Base-by-base conservation (phyloP, 2,888 invertebrate genomes). In the Aphidius colemani region DNA sequence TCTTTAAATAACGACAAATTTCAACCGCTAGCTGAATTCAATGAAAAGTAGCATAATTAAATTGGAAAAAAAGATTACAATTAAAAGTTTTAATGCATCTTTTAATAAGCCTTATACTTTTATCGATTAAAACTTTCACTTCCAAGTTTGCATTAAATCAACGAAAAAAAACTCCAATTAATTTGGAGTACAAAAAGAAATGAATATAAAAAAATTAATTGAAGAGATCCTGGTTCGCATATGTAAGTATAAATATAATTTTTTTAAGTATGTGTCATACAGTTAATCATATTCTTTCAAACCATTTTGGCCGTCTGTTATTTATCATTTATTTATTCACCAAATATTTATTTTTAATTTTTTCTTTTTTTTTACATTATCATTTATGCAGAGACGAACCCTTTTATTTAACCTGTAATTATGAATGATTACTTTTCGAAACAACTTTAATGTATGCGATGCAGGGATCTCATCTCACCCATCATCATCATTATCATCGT, bases 241-340 rank as follows among this genome's bases (percentile, higher is more conserved):
- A 30, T 30, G 62, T 67, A 64, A 68, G 67, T 30, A 30, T 2
- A 30, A 30, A 30, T 30, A 30, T 30, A 30, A 30, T 30, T 5
- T 30, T 30, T 5, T 3, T 30, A 30, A 30, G 30, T 30, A 30
- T 30, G 4, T 30, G 30, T 69, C 67, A 68, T 70, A 57, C 46
- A 66, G 65, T 64, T 69, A 69, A 69, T 70, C 70, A 68, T 60
- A 48, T 57, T 2, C 13, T 18, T 18, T 49, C 53, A 56, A 56
- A 13, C 46, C 43, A 53, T 56, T 41, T 13, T 49, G 13, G 13
- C 49, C 8, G 10, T 39, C 30, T n/a, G 9, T 40, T 30, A 11
- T 44, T 18, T 56, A 63, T 53, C 64, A 51, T 67, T 65, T 55
- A 9, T 63, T 46, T 30, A 9, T 18, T 66, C 55, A 61, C 59